These are phyloP conservation scores for Miniopterus natalensis DNA, from an alignment of 2,113 vertebrate genomes.

Conservation along the genomic window DNA sequence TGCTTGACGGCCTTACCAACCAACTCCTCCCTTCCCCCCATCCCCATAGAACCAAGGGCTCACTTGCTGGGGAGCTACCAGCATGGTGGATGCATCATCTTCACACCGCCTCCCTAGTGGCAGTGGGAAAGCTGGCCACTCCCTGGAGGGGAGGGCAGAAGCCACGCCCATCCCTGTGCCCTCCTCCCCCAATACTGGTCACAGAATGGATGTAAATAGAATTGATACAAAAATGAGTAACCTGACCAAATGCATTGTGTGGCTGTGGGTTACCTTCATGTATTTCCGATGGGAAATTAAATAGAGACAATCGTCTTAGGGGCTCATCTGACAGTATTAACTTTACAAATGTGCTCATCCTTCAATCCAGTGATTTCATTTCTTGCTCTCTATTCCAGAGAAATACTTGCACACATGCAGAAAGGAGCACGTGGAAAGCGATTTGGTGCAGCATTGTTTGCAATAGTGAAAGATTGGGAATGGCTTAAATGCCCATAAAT, in stretches of 20 bases:
- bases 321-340: slow-evolving; percentile 18
- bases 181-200: not conserved
- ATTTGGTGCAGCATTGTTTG: slow-evolving; percentile 26
- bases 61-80: not conserved
- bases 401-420: not conserved
- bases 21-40: too few species aligned
- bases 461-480: slow-evolving; percentile 43
- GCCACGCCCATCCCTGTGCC: too few species aligned
- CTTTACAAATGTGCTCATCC: not conserved
- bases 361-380: not conserved
- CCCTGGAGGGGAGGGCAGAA: not conserved
- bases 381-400: slow-evolving; percentile 25
- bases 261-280: not conserved
- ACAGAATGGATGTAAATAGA: not conserved
- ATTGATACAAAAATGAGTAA: not conserved
- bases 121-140: not conserved
- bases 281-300: slow-evolving; percentile 47
- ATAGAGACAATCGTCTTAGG: slow-evolving; percentile 9
- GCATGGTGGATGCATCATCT: not conserved
- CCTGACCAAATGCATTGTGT: slow-evolving; percentile 13
- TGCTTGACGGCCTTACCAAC: not conserved
- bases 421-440: not conserved
- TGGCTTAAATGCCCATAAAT: slow-evolving; percentile 38
- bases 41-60: not conserved
- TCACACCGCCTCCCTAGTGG: not conserved